Conservation (phyloP, 2,113 vertebrate species). For the Sclerurus mexicanus region DNA sequence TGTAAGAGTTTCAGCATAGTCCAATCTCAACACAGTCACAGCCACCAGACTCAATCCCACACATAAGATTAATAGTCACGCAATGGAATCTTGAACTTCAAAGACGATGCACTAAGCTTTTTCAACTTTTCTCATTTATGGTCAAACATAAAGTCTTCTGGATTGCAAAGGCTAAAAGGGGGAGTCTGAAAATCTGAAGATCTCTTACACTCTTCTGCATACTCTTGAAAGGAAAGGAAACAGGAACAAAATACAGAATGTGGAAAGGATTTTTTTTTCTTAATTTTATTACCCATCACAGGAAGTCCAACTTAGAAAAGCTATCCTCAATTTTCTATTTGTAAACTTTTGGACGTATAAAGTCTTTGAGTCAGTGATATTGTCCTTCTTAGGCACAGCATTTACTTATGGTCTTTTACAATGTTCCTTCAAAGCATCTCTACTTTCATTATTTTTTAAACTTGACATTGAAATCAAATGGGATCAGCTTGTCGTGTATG, state of each 20-base stretch:
- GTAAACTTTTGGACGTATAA: not conserved
- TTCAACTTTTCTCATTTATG: not conserved
- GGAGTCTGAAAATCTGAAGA: not conserved
- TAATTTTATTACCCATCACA: not conserved
- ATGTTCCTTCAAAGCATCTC: not conserved
- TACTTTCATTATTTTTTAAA: not conserved
- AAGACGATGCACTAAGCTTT: not conserved
- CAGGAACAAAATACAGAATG: not conserved
- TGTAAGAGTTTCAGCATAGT: not conserved
- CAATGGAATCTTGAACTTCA: not conserved
- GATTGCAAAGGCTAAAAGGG: not conserved
- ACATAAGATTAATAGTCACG: not conserved
- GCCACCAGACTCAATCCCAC: accelerated
- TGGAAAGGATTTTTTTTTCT: not conserved
- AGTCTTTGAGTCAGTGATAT: not conserved
- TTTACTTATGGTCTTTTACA: not conserved
- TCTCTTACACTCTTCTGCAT: not conserved
- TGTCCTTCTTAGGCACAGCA: not conserved
- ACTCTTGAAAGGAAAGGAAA: not conserved
- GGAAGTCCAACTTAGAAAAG: not conserved
- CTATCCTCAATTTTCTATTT: not conserved
- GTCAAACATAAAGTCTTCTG: not conserved
- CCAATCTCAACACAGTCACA: not conserved
- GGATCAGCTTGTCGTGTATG: not conserved
- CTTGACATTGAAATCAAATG: not conserved